Conservation (phyloP, 2,797 vertebrate genomes). For the Danionella dracula region DNA sequence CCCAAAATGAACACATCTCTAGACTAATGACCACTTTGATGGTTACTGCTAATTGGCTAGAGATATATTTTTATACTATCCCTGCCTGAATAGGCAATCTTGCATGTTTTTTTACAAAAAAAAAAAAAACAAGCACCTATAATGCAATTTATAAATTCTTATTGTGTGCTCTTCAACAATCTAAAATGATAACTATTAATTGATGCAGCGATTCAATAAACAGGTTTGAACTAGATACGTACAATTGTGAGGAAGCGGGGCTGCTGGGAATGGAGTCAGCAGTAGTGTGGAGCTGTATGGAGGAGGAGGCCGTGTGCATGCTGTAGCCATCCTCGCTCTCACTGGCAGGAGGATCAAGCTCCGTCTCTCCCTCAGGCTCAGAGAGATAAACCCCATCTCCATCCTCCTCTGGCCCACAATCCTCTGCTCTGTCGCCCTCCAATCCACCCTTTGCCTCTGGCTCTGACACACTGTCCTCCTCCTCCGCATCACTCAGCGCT, state of each 20-base stretch:
- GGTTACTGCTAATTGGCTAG: too few relatives aligned
- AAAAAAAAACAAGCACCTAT: too few relatives aligned
- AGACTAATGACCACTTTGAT: too few relatives aligned
- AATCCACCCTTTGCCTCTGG: constrained; percentile 75
- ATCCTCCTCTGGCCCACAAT: constrained; percentile 76
- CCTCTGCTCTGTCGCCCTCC: constrained; percentile 70
- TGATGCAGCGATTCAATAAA: too few relatives aligned
- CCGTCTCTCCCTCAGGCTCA: constrained; percentile 85
- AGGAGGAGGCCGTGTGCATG: constrained; percentile 85
- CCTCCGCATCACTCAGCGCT: constrained; percentile 72
- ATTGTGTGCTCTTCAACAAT: too few relatives aligned
- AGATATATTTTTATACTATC: too few relatives aligned
- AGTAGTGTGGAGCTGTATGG: constrained; percentile 83
- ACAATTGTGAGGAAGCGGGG: constrained; percentile 97
- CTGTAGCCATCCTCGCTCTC: constrained; percentile 96
- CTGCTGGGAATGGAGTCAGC: constrained; percentile 96
- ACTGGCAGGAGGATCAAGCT: constrained; percentile 85
- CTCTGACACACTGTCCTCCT: constrained; percentile 73
- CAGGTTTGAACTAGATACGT: constrained; percentile 59
- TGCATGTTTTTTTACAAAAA: too few relatives aligned
- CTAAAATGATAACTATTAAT: too few relatives aligned
- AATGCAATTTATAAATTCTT: too few relatives aligned
- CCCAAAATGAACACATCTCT: too few relatives aligned
- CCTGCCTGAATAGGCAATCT: too few relatives aligned
- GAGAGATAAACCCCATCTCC: constrained; percentile 83